Base-by-base conservation (phyloP, 2,888 invertebrate species). In the Dastarcus helophoroides region DNA sequence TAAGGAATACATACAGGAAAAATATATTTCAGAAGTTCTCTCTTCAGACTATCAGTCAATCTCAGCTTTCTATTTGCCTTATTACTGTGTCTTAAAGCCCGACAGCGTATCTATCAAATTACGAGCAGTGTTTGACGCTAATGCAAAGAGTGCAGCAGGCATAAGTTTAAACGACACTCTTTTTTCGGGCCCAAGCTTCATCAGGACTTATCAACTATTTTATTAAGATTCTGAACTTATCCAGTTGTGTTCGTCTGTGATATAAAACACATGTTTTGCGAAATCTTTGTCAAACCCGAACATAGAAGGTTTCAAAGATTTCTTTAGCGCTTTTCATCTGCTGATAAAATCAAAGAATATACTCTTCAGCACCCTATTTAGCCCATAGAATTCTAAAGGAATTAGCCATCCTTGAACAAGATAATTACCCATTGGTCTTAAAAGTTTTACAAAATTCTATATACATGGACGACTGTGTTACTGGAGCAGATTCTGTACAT, bases 381-480 rank as follows among this genome's bases (percentile, higher is more conserved):
- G 42, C 43, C 3, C 25, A 36, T 3, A 23, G 25, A 31, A 29
- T 35, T 8, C 12, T 44, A 8, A 26, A 39, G 14, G 29, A 40
- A 28, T 27, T 47, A 7, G 48, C 40, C 2, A 16, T 26, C 7
- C 31, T 36, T 14, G 39, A 40, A 16, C 22, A 16, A 13, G 13
- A 34, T 7, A 27, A 13, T 1, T 41, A 32, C 29, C 42, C 43
- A 0, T n/a, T 29, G 12, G 43, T 41, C 4, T 12, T 39, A 10
- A 27, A 31, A 23, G 27, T 42, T 12, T 15, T 38, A 5, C 5
- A 16, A 2, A 29, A 32, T 12, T 42, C 41, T 19, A 41, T 47
- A 13, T 48, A 46, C 23, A 37, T 45, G 5, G 46, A 48, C 33
- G 46, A 47, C 17, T 22, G 32, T 10, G 9, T 40, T 7, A 16